These are phyloP conservation scores for Nomada lathburiana DNA, from an alignment of 2,888 invertebrate genomes.

Conservation along the genomic window DNA sequence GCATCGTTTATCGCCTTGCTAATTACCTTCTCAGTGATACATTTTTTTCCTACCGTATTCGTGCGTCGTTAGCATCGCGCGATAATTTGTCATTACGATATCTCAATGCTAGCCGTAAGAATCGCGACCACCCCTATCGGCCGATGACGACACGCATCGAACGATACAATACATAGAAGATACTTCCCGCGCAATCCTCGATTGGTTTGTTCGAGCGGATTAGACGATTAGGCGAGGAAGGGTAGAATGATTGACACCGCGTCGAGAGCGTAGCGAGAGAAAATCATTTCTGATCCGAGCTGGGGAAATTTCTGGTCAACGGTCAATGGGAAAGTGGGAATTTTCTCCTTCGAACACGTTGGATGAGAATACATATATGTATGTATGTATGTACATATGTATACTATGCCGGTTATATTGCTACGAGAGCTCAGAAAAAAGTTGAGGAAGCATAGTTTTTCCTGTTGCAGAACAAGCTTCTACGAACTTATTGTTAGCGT, in stretches of 20 bases:
- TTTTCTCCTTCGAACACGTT: conserved; percentile 28
- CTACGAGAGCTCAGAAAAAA: too few relatives aligned
- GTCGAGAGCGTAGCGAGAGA: conserved; percentile 72
- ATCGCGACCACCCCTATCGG: neutral
- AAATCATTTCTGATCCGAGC: conserved; percentile 74
- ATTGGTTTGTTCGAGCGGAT: conserved; percentile 75
- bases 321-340: conserved; percentile 51
- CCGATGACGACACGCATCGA: neutral
- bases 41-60: neutral
- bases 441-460: neutral
- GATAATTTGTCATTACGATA: too few relatives aligned
- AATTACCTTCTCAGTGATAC: neutral
- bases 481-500: neutral
- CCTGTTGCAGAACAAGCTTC: neutral
- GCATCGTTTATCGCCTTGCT: conserved; percentile 1
- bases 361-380: too few relatives aligned
- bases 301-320: conserved; percentile 67
- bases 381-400: neutral
- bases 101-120: too few relatives aligned
- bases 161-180: neutral
- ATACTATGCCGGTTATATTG: neutral
- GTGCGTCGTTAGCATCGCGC: neutral
- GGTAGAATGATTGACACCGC: conserved; percentile 76
- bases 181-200: conserved; percentile 50
- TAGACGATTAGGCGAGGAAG: conserved; percentile 73